These are phyloP conservation scores for Centropus unirufus DNA, from an alignment of 2,113 vertebrate genomes.

Conservation along the genomic window DNA sequence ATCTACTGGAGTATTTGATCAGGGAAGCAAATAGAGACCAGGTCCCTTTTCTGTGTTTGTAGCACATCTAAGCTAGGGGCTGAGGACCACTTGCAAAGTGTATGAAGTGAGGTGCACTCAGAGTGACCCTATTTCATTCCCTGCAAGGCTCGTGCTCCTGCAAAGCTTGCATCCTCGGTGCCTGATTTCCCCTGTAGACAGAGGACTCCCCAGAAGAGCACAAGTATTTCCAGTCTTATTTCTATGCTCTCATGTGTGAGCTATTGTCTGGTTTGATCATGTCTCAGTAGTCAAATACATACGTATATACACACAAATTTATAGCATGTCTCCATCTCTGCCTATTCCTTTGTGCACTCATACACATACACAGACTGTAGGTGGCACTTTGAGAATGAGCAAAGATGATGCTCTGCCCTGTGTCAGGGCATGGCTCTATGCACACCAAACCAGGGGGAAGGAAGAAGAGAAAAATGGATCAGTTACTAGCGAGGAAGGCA, in stretches of 20 bases:
- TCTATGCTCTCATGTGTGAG: not conserved
- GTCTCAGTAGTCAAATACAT: not conserved
- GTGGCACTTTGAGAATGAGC: conserved; percentile 59
- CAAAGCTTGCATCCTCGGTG: not conserved
- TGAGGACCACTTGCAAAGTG: not conserved
- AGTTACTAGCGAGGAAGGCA: not conserved
- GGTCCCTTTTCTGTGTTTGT: not conserved
- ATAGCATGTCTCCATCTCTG: not conserved
- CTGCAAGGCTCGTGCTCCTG: not conserved
- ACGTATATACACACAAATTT: not conserved
- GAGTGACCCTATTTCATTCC: fast-evolving
- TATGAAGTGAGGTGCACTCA: not conserved
- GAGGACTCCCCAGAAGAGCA: not conserved
- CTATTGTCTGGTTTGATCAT: not conserved
- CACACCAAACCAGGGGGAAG: not conserved
- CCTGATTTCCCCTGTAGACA: not conserved
- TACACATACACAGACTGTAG: conserved; percentile 36
- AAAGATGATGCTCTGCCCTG: conserved; percentile 2
- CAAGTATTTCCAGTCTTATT: not conserved
- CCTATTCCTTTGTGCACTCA: not conserved
- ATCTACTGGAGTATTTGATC: not conserved
- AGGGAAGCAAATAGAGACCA: not conserved
- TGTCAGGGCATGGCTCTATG: not conserved
- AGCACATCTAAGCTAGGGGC: not conserved
- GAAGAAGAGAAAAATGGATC: not conserved